phyloP scores from a whole-genome alignment of 1,140 invertebrate species.

The Apis cerana region DNA sequence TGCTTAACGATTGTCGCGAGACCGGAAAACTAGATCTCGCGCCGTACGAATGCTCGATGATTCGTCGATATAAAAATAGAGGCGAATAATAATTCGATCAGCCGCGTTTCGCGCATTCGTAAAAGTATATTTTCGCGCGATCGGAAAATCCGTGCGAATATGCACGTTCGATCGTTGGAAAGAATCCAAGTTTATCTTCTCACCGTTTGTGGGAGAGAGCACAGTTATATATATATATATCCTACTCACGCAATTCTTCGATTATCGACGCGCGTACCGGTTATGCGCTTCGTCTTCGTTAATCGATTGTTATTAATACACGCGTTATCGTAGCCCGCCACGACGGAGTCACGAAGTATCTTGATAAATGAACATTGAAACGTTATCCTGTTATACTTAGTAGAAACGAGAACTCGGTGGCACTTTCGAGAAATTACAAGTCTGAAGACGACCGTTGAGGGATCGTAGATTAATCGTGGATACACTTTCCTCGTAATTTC shows the following conservation, averaged over 20 bases:
- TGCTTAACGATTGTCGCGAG: neutral
- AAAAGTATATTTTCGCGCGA: slow-evolving; percentile 2
- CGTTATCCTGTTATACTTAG: neutral
- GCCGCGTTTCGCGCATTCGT: neutral
- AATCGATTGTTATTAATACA: slow-evolving; percentile 33
- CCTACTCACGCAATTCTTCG: slow-evolving; percentile 13
- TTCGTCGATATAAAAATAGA: neutral
- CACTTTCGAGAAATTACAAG: slow-evolving; percentile 25
- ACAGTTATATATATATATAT: slow-evolving; percentile 8
- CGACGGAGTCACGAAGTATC: neutral
- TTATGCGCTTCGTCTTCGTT: neutral
- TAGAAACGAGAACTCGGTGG: slow-evolving; percentile 15
- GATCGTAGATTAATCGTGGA: slow-evolving; percentile 43
- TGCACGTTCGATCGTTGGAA: neutral
- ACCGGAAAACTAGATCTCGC: neutral
- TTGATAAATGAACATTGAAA: slow-evolving; percentile 15
- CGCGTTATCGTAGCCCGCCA: slow-evolving; percentile 18
- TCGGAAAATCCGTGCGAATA: slow-evolving; percentile 15
- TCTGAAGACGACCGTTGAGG: slow-evolving; percentile 17
- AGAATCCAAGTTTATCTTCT: neutral
- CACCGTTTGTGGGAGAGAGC: slow-evolving; percentile 3
- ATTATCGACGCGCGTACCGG: neutral
- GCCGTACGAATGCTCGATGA: slow-evolving; percentile 8
- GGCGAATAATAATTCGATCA: slow-evolving; percentile 42
- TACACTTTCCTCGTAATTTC: slow-evolving; percentile 43